These are phyloP conservation scores for Probaryconus sp. DNA, from an alignment of 1,140 invertebrate species.

Conservation along the genomic window DNA sequence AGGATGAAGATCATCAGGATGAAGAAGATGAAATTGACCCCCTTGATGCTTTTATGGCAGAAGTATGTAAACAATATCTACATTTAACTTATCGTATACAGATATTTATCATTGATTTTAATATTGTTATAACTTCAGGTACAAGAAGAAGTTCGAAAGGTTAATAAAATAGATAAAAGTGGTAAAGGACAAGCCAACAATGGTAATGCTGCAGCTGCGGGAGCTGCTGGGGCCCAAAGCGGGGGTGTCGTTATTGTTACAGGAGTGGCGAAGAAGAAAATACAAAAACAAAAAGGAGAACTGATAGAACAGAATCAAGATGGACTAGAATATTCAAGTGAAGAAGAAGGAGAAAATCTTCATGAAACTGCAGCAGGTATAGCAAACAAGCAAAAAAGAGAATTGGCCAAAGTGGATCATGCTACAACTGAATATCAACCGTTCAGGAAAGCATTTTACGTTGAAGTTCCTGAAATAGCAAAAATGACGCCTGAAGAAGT, in stretches of 20 bases:
- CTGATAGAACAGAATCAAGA: constrained; percentile 98
- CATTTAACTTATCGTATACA: no score
- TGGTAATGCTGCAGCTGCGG: constrained; percentile 53
- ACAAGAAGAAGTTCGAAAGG: constrained; percentile 93
- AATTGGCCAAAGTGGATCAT: constrained; percentile 93
- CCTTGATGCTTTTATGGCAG: constrained; percentile 97
- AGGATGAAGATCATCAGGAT: constrained; percentile 77
- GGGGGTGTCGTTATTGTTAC: constrained; percentile 88
- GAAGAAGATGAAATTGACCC: constrained; percentile 92
- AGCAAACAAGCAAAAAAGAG: constrained; percentile 92
- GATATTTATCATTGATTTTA: neutral
- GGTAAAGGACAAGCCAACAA: constrained; percentile 65
- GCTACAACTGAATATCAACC: constrained; percentile 88
- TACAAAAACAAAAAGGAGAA: constrained; percentile 89
- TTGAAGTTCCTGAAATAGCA: constrained; percentile 92
- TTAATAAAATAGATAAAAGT: constrained; percentile 87
- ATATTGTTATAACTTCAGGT: constrained; percentile 75
- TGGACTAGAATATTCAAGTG: constrained; percentile 97
- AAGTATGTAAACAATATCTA: no score
- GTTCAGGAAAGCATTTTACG: constrained; percentile 98
- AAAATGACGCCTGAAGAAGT: constrained; percentile 95
- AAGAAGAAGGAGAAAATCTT: constrained; percentile 96
- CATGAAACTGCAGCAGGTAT: constrained; percentile 93
- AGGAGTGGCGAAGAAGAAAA: constrained; percentile 93
- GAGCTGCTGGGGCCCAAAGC: constrained; percentile 49